A percentile compares a stretch with the other conserved stretches of the same genome.
Evolutionary conservation across 2,888 invertebrate genomes (phyloP).

Genomic region (Ectropis crepuscularia): DNA sequence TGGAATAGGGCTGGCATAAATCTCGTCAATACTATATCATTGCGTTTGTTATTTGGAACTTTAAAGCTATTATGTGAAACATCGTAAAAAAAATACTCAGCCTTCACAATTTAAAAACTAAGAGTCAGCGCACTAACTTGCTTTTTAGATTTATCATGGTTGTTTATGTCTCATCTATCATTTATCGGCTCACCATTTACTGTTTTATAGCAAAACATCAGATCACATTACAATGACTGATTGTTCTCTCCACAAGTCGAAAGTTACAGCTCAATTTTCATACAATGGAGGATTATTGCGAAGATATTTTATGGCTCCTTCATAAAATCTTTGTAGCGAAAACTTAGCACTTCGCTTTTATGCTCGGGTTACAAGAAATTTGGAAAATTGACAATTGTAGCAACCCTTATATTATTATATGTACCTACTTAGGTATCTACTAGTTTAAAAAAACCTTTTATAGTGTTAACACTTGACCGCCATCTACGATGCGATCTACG

Average conservation of each 20-base stretch:
- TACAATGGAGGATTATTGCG: slow-evolving; percentile 2
- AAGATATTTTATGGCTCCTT: slow-evolving; percentile 6
- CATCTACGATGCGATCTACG: no score
- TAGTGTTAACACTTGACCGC: no score
- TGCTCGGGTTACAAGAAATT: background rate
- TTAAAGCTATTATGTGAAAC: no score
- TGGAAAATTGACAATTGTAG: no score
- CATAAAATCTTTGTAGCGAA: slow-evolving; percentile 7
- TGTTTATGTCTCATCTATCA: background rate
- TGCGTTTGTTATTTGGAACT: no score
- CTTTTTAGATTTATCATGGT: background rate
- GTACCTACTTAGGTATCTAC: no score
- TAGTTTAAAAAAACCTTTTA: no score
- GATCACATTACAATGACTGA: slow-evolving; percentile 22
- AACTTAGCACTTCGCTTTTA: background rate
- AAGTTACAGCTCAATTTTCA: slow-evolving; percentile 17
- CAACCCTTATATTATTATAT: no score
- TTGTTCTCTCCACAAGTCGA: slow-evolving; percentile 16
- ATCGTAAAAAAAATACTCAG: no score
- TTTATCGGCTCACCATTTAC: background rate
- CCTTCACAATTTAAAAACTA: no score
- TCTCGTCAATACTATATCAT: no score
- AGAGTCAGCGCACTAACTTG: background rate
- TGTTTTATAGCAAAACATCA: slow-evolving; percentile 11
- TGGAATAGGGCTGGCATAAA: no score